Evolutionary conservation across 2,888 invertebrate genomes (phyloP).

Genomic region (Dorcus hopei): DNA sequence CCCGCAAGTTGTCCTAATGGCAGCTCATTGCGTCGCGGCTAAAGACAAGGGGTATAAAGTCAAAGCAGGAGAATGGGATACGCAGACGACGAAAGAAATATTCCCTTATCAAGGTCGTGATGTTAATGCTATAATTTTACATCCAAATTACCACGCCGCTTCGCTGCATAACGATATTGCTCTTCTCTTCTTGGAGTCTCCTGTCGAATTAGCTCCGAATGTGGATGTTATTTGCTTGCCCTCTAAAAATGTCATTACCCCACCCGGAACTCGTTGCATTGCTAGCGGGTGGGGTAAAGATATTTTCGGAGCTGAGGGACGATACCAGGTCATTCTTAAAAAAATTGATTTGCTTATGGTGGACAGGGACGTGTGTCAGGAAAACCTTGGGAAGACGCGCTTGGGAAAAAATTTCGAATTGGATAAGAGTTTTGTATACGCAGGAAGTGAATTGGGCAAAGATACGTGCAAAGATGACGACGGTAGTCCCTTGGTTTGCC

Average conservation of each 20-base stretch:
- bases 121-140: constrained; percentile 51
- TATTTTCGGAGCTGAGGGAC: constrained; percentile 58
- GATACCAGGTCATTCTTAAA: constrained; percentile 68
- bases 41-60: constrained; percentile 40
- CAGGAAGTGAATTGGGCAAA: constrained; percentile 67
- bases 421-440: constrained; percentile 72
- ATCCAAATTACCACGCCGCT: constrained; percentile 56
- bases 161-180: constrained; percentile 69
- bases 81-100: constrained; percentile 69
- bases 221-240: constrained; percentile 73
- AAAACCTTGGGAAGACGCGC: constrained; percentile 58
- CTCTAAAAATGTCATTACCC: constrained; percentile 50
- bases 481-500: constrained; percentile 74
- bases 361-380: constrained; percentile 57
- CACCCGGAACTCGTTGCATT: constrained; percentile 57
- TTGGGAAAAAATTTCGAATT: constrained; percentile 64
- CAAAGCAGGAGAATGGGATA: constrained; percentile 82
- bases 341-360: constrained; percentile 68
- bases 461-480: constrained; percentile 83
- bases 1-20: constrained; percentile 73
- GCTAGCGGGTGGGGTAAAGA: constrained; percentile 82
- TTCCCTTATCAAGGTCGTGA: constrained; percentile 63
- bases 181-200: constrained; percentile 58
- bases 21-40: constrained; percentile 68
- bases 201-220: constrained; percentile 60